These are phyloP conservation scores for Norana najaformis DNA, from an alignment of 2,888 invertebrate genomes.

Conservation along the genomic window DNA sequence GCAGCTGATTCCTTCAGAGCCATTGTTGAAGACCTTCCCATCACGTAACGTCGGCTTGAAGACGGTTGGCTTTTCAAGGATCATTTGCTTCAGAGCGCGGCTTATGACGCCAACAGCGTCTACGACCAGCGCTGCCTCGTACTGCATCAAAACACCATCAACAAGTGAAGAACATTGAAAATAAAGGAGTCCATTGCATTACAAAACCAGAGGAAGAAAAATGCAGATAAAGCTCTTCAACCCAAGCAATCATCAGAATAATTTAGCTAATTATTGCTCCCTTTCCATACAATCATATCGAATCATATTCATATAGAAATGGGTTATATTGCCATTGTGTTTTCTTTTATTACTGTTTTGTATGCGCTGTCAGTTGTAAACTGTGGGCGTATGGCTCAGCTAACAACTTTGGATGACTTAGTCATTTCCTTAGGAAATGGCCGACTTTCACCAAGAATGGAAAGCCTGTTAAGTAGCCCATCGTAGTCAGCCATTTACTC, in stretches of 20 bases:
- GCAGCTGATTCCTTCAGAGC: slow-evolving; percentile 25
- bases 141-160: slow-evolving; percentile 18
- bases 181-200: background rate
- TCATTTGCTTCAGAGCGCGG: slow-evolving; percentile 20
- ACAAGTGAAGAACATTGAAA: background rate
- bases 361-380: too few relatives aligned
- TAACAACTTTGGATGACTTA: too few relatives aligned
- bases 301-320: too few relatives aligned
- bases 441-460: too few relatives aligned
- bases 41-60: slow-evolving; percentile 66
- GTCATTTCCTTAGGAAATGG: too few relatives aligned
- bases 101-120: slow-evolving; percentile 33
- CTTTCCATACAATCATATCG: background rate
- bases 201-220: background rate
- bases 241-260: too few relatives aligned
- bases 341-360: too few relatives aligned
- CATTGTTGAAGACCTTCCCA: slow-evolving; percentile 75
- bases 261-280: background rate
- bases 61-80: slow-evolving; percentile 79
- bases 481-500: too few relatives aligned
- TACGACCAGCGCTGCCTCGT: slow-evolving; percentile 36
- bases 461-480: too few relatives aligned
- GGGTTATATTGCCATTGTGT: too few relatives aligned
- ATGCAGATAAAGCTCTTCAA: too few relatives aligned
- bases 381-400: too few relatives aligned